Evolutionary conservation across 35 echinoderm and acorn worm genomes (phyloP), one percentile per base, ranked within the genome.

Genomic region (Heliocidaris erythrogramma): DNA sequence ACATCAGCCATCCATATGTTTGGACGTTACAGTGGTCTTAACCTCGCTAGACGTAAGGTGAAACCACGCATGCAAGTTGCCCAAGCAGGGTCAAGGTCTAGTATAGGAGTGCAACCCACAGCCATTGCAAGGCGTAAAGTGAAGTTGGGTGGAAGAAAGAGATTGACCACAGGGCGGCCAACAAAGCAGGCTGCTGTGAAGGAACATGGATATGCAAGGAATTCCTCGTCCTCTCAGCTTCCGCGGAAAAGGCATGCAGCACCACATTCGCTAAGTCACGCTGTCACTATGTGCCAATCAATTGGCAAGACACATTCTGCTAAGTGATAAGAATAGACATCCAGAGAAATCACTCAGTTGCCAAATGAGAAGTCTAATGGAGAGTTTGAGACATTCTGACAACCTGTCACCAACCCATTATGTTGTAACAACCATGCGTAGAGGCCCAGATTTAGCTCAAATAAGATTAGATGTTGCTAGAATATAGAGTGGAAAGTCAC

Each of bases 101-200:
- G 61, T 94, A 96, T 96, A 88, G 95, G 92, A 4, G 95, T 96
- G 32, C 95, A 96, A 61, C 95, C 95, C 10, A 94, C 95, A 86
- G n/a, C 95, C 1, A 32, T 95, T 13, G 94, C 94, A 65, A n/a
- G 94, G 31, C 94, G 94, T 32, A 95, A 95, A 53, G 90, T 78
- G 48, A 47, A 32, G 11, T 69, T 95, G 94, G 94, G 94, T 9
- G 94, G 94, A 16, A 93, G 94, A 78, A 95, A 53, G 35, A 32
- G 32, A 13, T 24, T 92, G n/a, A 92, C 86, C 30, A 13, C 49
- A 27, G 94, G 94, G 7, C 21, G 94, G 13, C 94, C 94, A 24
- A 56, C 94, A 21, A 95, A 95, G 35, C 24, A n/a, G 9, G 16
- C 88, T 30, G 49, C 50, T 84, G 90, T 88, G 9, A 14, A 48